phyloP scores from a whole-genome alignment of 2,888 invertebrate genomes.

The Tiliacea citrago region DNA sequence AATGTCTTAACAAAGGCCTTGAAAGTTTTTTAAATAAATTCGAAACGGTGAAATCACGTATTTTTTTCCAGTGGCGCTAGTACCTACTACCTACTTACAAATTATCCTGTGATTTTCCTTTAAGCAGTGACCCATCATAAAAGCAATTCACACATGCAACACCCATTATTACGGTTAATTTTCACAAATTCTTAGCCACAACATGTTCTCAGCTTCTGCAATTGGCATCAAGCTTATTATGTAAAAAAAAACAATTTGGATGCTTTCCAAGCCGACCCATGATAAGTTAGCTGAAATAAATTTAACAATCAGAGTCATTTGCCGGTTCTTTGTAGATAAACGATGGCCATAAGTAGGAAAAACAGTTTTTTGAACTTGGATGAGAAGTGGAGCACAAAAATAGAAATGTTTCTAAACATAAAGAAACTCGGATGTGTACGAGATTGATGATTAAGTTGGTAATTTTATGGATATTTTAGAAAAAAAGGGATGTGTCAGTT shows the following conservation, averaged over 20 bases:
- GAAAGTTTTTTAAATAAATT: not conserved
- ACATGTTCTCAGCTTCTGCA: constrained; percentile 30
- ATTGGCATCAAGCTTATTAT: constrained; percentile 62
- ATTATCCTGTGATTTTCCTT: not conserved
- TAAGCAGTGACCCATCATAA: not conserved
- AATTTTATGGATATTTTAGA: not conserved
- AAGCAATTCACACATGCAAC: constrained; percentile 1
- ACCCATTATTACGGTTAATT: not conserved
- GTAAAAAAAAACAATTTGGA: constrained; percentile 69
- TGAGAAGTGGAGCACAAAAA: not conserved
- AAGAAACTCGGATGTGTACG: not conserved
- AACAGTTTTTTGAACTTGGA: constrained; percentile 5
- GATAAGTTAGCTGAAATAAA: constrained; percentile 64
- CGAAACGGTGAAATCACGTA: not conserved
- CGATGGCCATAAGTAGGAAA: constrained; percentile 48
- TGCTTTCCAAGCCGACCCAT: constrained; percentile 67
- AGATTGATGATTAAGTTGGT: not conserved
- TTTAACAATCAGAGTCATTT: constrained; percentile 70
- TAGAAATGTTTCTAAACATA: not conserved
- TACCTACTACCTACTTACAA: not conserved
- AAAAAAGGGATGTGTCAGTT: too few species aligned
- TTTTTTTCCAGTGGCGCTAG: not conserved
- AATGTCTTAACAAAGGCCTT: not conserved
- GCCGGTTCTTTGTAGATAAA: constrained; percentile 63
- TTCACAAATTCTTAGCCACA: constrained; percentile 30